Evolutionary conservation across 2,797 vertebrate genomes (phyloP).

Genomic region (Ataeniobius toweri): DNA sequence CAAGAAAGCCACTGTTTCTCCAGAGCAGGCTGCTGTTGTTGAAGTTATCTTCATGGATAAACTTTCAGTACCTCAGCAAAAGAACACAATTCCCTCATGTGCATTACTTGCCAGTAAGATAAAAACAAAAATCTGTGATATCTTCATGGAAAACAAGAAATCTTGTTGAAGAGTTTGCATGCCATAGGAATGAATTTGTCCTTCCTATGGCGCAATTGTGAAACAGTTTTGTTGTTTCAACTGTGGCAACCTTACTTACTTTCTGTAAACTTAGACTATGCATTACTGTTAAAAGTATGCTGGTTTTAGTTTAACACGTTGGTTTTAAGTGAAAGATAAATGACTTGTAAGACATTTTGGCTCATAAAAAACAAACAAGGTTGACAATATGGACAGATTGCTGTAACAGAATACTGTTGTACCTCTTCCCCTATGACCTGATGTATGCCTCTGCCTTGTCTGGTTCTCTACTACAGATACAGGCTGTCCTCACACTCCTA

Average conservation of each 20-base stretch:
- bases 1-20: neutral
- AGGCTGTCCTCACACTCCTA: constrained; percentile 30
- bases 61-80: neutral
- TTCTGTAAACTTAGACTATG: neutral
- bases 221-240: neutral
- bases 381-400: constrained; percentile 12
- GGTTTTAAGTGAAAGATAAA: neutral
- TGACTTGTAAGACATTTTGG: neutral
- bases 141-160: neutral
- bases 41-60: constrained; percentile 13
- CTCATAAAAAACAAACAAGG: constrained; percentile 13
- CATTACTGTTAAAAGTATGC: neutral
- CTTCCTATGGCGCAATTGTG: neutral
- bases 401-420: constrained; percentile 22
- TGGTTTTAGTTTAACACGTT: neutral
- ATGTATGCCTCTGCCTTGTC: constrained; percentile 26
- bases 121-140: neutral
- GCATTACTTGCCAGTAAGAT: neutral
- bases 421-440: constrained; percentile 25
- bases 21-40: constrained; percentile 6
- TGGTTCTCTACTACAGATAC: constrained; percentile 36
- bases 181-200: neutral
- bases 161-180: neutral
- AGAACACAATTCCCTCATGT: neutral
- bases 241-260: neutral